Evolutionary conservation across 1,140 invertebrate genomes (phyloP).

Genomic region (Drosophila kanapiae): DNA sequence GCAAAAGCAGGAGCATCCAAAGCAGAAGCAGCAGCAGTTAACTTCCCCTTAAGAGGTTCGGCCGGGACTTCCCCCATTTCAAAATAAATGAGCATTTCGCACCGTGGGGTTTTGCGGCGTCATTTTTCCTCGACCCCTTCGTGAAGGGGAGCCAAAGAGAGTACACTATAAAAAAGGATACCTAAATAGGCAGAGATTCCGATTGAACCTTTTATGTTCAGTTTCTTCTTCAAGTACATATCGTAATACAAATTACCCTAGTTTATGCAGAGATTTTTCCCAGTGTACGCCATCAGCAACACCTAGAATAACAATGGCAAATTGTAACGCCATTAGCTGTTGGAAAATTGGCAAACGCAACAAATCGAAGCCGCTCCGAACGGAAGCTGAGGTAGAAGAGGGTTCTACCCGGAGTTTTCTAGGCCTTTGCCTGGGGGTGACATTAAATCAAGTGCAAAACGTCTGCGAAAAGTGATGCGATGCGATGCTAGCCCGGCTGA

Average conservation of each 20-base stretch:
- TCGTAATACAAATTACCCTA: too few relatives aligned
- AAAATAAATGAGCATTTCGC: conserved; percentile 80
- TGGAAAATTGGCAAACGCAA: conserved; percentile 65
- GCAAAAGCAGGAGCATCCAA: conserved; percentile 2
- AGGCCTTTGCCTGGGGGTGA: conserved; percentile 26
- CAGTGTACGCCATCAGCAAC: conserved; percentile 24
- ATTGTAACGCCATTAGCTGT: conserved; percentile 73
- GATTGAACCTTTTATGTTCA: not conserved
- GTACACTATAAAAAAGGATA: conserved; percentile 17
- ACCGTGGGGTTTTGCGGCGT: conserved; percentile 64
- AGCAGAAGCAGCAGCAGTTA: conserved; percentile 38
- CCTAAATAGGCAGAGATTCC: not conserved
- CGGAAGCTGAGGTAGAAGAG: conserved; percentile 8
- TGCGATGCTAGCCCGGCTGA: conserved; percentile 61
- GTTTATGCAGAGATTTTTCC: not conserved
- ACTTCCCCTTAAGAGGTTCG: conserved; percentile 43
- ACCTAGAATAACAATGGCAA: conserved; percentile 74
- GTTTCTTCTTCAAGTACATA: not conserved
- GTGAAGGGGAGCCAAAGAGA: conserved; percentile 3
- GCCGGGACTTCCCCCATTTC: conserved; percentile 26
- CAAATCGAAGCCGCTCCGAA: conserved; percentile 54
- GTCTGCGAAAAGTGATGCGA: conserved; percentile 71
- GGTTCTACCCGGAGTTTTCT: not conserved
- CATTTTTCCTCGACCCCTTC: conserved; percentile 65
- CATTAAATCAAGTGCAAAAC: conserved; percentile 79